phyloP scores from a whole-genome alignment of 2,797 vertebrate genomes.

The Acipenser ruthenus region DNA sequence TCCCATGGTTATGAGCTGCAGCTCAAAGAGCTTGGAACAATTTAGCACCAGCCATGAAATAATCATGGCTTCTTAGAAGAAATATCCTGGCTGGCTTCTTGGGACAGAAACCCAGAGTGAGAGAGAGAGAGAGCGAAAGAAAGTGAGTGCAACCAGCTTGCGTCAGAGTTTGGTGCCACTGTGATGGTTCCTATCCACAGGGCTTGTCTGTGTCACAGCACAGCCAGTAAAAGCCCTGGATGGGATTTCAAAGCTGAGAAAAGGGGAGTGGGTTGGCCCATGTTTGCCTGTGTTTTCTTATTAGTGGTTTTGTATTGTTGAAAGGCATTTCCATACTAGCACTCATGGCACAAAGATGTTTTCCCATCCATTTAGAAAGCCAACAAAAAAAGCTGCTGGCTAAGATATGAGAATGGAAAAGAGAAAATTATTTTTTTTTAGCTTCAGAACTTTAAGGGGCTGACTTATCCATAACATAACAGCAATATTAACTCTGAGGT shows the following conservation, averaged over 20 bases:
- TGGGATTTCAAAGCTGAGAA: constrained; percentile 32
- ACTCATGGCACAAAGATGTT: constrained; percentile 11
- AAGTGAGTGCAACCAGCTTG: constrained; percentile 30
- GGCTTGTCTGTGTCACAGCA: constrained; percentile 14
- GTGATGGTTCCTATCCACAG: neutral
- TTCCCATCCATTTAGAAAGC: constrained; percentile 1
- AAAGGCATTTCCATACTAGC: constrained; percentile 46
- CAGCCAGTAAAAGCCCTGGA: constrained; percentile 23
- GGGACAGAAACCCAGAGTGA: constrained; percentile 10
- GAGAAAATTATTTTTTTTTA: constrained; percentile 2
- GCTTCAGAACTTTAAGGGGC: neutral
- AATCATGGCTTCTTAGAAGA: constrained; percentile 35
- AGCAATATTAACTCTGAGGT: too few relatives aligned
- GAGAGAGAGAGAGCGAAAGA: constrained; percentile 1
- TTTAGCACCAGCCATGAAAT: constrained; percentile 52
- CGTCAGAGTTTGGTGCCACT: constrained; percentile 9
- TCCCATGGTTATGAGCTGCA: constrained; percentile 50
- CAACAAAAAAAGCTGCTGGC: constrained; percentile 37
- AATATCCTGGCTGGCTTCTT: constrained; percentile 30
- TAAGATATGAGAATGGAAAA: neutral
- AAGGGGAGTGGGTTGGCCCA: constrained; percentile 32
- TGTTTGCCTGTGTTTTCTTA: constrained; percentile 54
- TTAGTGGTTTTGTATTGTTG: constrained; percentile 51
- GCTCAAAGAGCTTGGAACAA: constrained; percentile 48
- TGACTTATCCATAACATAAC: too few relatives aligned